Evolutionary conservation across 2,888 invertebrate species (phyloP).

Genomic region (Cataglyphis albicans): DNA sequence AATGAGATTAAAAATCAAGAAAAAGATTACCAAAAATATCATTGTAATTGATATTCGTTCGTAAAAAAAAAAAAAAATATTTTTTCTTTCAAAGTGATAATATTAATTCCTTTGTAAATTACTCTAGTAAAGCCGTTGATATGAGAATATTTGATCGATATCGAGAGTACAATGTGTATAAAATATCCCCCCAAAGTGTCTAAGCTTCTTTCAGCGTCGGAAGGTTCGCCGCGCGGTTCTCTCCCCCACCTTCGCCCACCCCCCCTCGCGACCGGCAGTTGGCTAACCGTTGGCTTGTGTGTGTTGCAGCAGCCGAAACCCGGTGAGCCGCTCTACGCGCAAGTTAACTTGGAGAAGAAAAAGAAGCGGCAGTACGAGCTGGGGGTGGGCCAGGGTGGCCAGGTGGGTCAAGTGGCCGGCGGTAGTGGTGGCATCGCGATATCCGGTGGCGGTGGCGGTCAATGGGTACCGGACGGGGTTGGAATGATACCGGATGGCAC

Average conservation of each 20-base stretch:
- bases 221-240: conserved; percentile 44
- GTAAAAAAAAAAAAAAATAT: neutral
- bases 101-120: too few species aligned
- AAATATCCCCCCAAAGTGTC: conserved; percentile 42
- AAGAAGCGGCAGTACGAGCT: conserved; percentile 87
- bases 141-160: neutral
- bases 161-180: conserved; percentile 27
- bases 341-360: conserved; percentile 89
- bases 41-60: neutral
- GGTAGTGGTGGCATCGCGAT: conserved; percentile 75
- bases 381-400: conserved; percentile 83
- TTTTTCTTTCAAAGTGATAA: neutral
- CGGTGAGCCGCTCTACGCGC: conserved; percentile 89
- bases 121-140: too few species aligned
- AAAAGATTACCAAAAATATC: neutral
- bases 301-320: conserved; percentile 87
- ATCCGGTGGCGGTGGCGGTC: conserved; percentile 68
- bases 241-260: conserved; percentile 62
- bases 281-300: conserved; percentile 83
- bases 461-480: conserved; percentile 76
- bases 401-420: conserved; percentile 77
- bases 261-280: conserved; percentile 46
- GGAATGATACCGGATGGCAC: conserved; percentile 72
- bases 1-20: neutral
- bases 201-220: conserved; percentile 51